Base-by-base conservation (phyloP, 2,797 vertebrate species). In the Syngnathus rostellatus region DNA sequence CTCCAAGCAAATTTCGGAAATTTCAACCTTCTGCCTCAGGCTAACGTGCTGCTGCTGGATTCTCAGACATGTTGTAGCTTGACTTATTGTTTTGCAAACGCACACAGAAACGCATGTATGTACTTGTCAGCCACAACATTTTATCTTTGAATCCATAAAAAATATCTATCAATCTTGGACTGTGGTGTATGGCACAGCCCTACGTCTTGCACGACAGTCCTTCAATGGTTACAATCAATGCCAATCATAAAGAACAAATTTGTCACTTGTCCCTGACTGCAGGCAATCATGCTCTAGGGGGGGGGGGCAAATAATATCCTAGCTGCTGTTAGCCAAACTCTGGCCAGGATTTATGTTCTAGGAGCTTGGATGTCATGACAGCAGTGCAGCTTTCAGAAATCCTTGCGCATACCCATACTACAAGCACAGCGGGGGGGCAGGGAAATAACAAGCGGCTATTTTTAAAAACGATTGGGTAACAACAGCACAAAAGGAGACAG, bases 361-460 rank as follows among this genome's bases (percentile, higher is more conserved):
- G 78, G 82, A 77, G 84, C 72, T 74, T 74, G 80, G 68, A 81
- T 11, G 67, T 83, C 72, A 86, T 84, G 71, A 75, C 60, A 77
- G 73, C 67, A 14, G 67, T 76, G 80, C 75, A 81, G 84, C 83
- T 83, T 86, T 85, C 62, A 51, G 63, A 64, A 64, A 64, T 31
- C 51, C 64, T 14, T 60, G 17, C 5, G 5, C 19, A 60, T 60
- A 21, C 58, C 17, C 17, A 12, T 60, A 60, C 19, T 11, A 40
- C 19, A 8, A 66, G 48, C 70, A 67, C 68, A 76, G 72, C 66
- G 41, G 59, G 48, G 73, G 23, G 46, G 68, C 69, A 61, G 41
- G 66, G 46, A 72, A 72, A 78, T 68, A 78, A 77, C 66, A 77
- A 58, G n/a, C 0, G 5, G 65, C 80, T 80, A 80, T 80, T 83